phyloP scores from a whole-genome alignment of 2,797 vertebrate species.

The Coregonus sp. region DNA sequence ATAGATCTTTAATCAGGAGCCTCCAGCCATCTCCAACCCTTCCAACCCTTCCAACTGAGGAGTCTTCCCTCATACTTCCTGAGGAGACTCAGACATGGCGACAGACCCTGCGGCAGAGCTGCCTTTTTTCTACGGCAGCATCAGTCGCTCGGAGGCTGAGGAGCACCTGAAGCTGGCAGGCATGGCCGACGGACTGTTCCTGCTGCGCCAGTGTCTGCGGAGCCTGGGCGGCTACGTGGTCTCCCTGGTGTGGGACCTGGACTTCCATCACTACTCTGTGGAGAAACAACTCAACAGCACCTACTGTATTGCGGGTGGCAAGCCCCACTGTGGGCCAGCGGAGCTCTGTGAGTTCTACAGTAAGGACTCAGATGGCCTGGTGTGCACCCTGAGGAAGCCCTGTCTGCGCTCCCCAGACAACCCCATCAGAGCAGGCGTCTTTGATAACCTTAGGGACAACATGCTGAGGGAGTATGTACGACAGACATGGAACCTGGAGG shows the following conservation, averaged over 20 bases:
- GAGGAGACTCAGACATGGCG: slow-evolving; percentile 68
- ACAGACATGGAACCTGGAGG: slow-evolving; percentile 94
- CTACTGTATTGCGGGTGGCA: slow-evolving; percentile 86
- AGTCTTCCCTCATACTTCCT: background rate
- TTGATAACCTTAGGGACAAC: slow-evolving; percentile 88
- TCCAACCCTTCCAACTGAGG: background rate
- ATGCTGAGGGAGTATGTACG: slow-evolving; percentile 93
- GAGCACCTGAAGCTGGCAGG: slow-evolving; percentile 91
- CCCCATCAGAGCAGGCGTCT: slow-evolving; percentile 79
- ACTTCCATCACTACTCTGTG: slow-evolving; percentile 89
- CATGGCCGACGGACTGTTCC: slow-evolving; percentile 90
- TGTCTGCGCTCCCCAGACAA: slow-evolving; percentile 83
- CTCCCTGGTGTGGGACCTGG: slow-evolving; percentile 84
- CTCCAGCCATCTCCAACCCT: background rate
- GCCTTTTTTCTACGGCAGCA: slow-evolving; percentile 95
- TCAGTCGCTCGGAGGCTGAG: slow-evolving; percentile 89
- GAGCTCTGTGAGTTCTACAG: slow-evolving; percentile 96
- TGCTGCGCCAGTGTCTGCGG: slow-evolving; percentile 91
- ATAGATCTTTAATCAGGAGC: background rate
- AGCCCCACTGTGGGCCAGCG: slow-evolving; percentile 89
- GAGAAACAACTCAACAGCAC: slow-evolving; percentile 94
- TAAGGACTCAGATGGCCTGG: slow-evolving; percentile 89
- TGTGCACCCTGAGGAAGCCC: slow-evolving; percentile 84
- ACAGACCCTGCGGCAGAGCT: slow-evolving; percentile 86
- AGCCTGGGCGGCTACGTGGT: slow-evolving; percentile 95